Evolutionary conservation across 2,797 vertebrate species (phyloP).

Genomic region (Gymnothorax reevesii): DNA sequence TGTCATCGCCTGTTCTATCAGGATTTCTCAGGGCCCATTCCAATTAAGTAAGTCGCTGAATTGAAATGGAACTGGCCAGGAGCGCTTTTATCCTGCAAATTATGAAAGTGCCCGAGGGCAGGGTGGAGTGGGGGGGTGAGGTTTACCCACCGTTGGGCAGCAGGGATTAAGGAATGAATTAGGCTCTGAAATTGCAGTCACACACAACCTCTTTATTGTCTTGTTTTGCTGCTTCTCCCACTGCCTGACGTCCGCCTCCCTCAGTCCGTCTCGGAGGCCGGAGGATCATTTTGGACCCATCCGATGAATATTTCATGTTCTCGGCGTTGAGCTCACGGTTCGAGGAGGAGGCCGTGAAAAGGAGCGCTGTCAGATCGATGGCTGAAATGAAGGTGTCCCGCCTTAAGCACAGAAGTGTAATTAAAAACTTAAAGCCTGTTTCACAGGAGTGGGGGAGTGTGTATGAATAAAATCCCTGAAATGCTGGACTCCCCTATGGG

Average conservation of each 20-base stretch:
- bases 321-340: neutral
- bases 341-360: neutral
- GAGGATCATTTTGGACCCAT: neutral
- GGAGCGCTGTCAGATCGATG: neutral
- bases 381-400: neutral
- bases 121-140: too few species aligned
- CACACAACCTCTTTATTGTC: neutral
- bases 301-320: constrained; percentile 29
- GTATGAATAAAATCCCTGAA: neutral
- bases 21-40: too few species aligned
- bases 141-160: neutral
- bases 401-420: neutral
- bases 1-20: too few species aligned
- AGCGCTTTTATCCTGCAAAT: neutral
- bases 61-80: neutral
- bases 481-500: neutral
- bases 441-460: neutral
- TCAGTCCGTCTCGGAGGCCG: neutral
- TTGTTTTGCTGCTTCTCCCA: neutral
- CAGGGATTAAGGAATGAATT: neutral
- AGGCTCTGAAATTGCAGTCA: neutral
- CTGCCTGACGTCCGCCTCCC: neutral
- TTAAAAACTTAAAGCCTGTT: neutral
- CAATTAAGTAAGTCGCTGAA: too few species aligned
- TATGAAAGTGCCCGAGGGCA: neutral